Percentiles rank a stretch among this genome's conserved stretches.
phyloP scores from a whole-genome alignment of 2,797 vertebrate species.

The Lithobates sylvaticus region DNA sequence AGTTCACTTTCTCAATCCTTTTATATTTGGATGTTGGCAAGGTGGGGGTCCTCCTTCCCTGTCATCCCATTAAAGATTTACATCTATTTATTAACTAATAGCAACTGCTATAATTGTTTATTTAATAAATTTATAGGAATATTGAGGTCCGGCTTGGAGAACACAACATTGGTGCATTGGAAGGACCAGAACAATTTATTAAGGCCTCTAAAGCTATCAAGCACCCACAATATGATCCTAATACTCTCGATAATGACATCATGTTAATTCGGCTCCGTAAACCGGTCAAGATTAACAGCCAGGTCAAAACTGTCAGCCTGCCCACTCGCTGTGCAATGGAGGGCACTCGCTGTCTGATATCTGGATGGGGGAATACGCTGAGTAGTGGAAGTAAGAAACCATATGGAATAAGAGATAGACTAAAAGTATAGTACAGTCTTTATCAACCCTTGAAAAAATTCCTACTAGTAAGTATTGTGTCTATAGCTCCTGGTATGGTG shows the following conservation, averaged over 20 bases:
- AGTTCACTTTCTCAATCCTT: too few relatives aligned
- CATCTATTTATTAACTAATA: too few relatives aligned
- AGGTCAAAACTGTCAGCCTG: conserved; percentile 46
- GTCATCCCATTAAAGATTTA: too few relatives aligned
- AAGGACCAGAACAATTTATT: conserved; percentile 65
- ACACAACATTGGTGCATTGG: conserved; percentile 45
- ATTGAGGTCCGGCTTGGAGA: conserved; percentile 65
- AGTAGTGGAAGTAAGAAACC: conserved; percentile 62
- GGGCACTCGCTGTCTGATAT: conserved; percentile 65
- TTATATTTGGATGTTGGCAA: too few relatives aligned
- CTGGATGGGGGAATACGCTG: conserved; percentile 68
- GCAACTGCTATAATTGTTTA: too few relatives aligned
- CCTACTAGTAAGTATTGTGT: too few relatives aligned
- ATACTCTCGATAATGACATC: conserved; percentile 60
- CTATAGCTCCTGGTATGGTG: not conserved
- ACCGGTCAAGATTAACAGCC: conserved; percentile 46
- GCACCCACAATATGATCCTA: conserved; percentile 44
- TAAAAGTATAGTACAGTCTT: not conserved
- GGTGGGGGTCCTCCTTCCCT: too few relatives aligned
- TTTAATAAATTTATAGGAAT: conserved; percentile 7
- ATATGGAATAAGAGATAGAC: not conserved
- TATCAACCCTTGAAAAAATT: too few relatives aligned
- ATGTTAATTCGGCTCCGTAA: conserved; percentile 66
- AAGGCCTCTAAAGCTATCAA: conserved; percentile 51
- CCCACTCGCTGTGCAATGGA: conserved; percentile 47